Percentiles rank a stretch among this genome's conserved stretches.
phyloP scores from a whole-genome alignment of 1,140 invertebrate species.

The Drosophila takahashii region DNA sequence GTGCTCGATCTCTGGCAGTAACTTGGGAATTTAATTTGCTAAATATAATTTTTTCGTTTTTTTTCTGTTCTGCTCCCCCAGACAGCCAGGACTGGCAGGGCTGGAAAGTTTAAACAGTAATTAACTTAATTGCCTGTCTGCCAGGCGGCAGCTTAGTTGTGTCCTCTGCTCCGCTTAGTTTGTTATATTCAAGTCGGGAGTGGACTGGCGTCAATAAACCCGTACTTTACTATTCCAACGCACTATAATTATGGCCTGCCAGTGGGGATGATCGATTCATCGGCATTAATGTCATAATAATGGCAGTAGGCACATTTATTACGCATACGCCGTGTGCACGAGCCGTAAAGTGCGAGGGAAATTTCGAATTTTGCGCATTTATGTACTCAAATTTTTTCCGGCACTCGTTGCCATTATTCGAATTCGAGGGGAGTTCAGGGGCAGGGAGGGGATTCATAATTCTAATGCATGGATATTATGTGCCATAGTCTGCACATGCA shows the following conservation, averaged over 20 bases:
- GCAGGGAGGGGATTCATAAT: slow-evolving; percentile 56
- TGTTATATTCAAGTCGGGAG: slow-evolving; percentile 10
- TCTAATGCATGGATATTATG: slow-evolving; percentile 80
- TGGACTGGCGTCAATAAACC: neutral
- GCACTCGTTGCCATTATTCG: slow-evolving; percentile 60
- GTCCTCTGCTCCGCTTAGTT: slow-evolving; percentile 9
- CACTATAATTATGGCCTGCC: slow-evolving; percentile 39
- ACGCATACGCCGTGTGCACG: slow-evolving; percentile 75
- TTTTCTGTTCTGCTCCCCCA: neutral
- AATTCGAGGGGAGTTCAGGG: slow-evolving; percentile 35
- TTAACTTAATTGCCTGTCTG: slow-evolving; percentile 64
- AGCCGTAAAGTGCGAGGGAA: slow-evolving; percentile 30
- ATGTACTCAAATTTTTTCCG: slow-evolving; percentile 58
- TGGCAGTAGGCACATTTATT: slow-evolving; percentile 64
- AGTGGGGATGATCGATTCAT: slow-evolving; percentile 59
- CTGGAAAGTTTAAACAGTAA: slow-evolving; percentile 54
- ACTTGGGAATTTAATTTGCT: slow-evolving; percentile 48
- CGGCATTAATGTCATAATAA: slow-evolving; percentile 73
- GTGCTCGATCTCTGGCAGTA: slow-evolving; percentile 37
- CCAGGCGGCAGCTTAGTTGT: slow-evolving; percentile 13
- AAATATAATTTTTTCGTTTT: slow-evolving; percentile 34
- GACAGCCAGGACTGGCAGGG: neutral
- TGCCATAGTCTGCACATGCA: slow-evolving; percentile 73
- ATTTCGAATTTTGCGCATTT: slow-evolving; percentile 65
- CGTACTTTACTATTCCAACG: neutral